Conservation (phyloP, 2,888 invertebrate species). For the Hedya salicella region DNA sequence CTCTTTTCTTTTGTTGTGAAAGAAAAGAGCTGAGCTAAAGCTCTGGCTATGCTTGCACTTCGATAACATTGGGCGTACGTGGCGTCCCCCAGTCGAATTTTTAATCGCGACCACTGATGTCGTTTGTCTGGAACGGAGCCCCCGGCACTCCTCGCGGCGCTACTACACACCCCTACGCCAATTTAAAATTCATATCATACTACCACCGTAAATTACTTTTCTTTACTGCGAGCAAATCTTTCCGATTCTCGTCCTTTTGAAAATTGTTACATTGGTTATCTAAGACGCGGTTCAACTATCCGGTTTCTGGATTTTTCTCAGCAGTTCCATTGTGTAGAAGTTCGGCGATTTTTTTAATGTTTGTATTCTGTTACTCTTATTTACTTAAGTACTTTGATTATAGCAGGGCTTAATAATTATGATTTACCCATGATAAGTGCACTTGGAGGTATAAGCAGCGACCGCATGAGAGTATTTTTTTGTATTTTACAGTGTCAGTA, state of each 20-base stretch:
- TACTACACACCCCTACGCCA: slow-evolving; percentile 52
- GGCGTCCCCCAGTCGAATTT: slow-evolving; percentile 63
- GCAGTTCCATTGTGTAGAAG: neutral
- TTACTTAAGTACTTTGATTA: too few relatives aligned
- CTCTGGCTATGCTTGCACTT: slow-evolving; percentile 46
- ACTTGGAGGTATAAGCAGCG: too few relatives aligned
- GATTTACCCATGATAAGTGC: too few relatives aligned
- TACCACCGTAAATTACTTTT: slow-evolving; percentile 61
- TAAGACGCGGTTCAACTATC: neutral
- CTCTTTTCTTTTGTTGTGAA: slow-evolving; percentile 4
- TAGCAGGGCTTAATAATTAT: too few relatives aligned
- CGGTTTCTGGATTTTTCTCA: neutral
- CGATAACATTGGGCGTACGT: slow-evolving; percentile 53
- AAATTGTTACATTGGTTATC: slow-evolving; percentile 1
- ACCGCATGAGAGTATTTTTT: too few relatives aligned
- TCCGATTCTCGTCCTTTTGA: slow-evolving; percentile 19
- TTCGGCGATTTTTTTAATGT: neutral
- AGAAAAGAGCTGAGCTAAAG: neutral
- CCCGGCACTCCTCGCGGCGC: slow-evolving; percentile 41
- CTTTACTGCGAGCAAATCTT: slow-evolving; percentile 46
- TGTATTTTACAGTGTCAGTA: too few relatives aligned
- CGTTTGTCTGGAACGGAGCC: slow-evolving; percentile 53
- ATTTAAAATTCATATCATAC: slow-evolving; percentile 69
- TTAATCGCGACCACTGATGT: slow-evolving; percentile 64
- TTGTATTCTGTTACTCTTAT: too few relatives aligned